Evolutionary conservation across 2,113 vertebrate genomes (phyloP).

Genomic region (Carassius carassius): DNA sequence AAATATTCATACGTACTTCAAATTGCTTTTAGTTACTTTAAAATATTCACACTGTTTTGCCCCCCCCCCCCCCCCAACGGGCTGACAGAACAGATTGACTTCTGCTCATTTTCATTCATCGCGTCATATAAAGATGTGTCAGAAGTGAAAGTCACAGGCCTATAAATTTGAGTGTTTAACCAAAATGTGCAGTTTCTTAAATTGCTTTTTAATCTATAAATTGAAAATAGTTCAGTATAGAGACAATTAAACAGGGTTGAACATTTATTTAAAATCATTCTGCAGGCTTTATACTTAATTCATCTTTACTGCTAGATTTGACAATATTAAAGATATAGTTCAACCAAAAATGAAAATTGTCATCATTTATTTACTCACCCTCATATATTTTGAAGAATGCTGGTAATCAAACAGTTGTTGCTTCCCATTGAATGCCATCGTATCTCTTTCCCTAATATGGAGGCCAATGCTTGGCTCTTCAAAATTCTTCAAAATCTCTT

Average conservation of each 20-base stretch:
- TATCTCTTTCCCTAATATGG: no score
- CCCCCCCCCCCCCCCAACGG: not conserved
- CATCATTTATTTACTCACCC: no score
- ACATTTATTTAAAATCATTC: no score
- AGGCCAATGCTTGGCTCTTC: no score
- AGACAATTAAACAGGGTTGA: no score
- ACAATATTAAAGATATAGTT: not conserved
- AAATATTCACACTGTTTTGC: conserved; percentile 69
- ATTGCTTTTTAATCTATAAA: not conserved
- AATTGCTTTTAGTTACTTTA: conserved; percentile 77
- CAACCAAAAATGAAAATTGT: not conserved
- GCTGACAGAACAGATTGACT: conserved; percentile 60
- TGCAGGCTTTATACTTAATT: no score
- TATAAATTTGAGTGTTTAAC: not conserved
- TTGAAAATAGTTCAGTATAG: not conserved
- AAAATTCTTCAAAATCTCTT: no score
- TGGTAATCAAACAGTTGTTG: no score
- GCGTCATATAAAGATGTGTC: not conserved
- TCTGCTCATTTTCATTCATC: conserved; percentile 60
- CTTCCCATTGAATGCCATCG: no score
- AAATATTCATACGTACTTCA: conserved; percentile 73
- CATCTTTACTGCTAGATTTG: no score
- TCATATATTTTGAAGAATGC: no score
- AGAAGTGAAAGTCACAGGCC: not conserved
- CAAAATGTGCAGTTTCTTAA: not conserved